Evolutionary conservation across 2,888 invertebrate genomes (phyloP).

Genomic region (Pecten maximus): DNA sequence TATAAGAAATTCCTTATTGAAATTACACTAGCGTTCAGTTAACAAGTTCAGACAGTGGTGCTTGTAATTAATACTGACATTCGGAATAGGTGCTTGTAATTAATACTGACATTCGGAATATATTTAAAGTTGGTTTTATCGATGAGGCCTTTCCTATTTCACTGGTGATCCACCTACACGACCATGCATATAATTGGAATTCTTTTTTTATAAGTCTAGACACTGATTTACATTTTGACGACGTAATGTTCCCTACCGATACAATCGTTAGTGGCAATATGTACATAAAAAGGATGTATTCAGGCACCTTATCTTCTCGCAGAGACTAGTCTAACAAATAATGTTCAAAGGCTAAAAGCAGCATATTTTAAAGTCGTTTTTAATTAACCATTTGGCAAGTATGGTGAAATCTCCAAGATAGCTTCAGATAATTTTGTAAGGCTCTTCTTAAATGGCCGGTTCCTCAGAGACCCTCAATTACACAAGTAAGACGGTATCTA

Average conservation of each 20-base stretch:
- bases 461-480: neutral
- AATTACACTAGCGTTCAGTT: no score
- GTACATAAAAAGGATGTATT: neutral
- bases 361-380: neutral
- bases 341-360: neutral
- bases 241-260: neutral
- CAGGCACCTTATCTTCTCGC: neutral
- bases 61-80: no score
- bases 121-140: no score
- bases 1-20: no score
- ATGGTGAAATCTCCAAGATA: neutral
- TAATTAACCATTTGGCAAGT: neutral
- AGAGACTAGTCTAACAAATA: neutral
- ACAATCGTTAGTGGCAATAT: neutral
- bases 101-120: no score
- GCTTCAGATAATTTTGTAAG: neutral
- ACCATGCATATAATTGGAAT: neutral
- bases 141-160: no score
- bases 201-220: neutral
- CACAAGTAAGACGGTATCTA: neutral
- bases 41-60: no score
- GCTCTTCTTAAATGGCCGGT: neutral
- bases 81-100: no score
- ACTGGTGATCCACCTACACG: neutral
- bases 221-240: conserved; percentile 12